phyloP scores from a whole-genome alignment of 2,888 invertebrate genomes.

The Myathropa florea region DNA sequence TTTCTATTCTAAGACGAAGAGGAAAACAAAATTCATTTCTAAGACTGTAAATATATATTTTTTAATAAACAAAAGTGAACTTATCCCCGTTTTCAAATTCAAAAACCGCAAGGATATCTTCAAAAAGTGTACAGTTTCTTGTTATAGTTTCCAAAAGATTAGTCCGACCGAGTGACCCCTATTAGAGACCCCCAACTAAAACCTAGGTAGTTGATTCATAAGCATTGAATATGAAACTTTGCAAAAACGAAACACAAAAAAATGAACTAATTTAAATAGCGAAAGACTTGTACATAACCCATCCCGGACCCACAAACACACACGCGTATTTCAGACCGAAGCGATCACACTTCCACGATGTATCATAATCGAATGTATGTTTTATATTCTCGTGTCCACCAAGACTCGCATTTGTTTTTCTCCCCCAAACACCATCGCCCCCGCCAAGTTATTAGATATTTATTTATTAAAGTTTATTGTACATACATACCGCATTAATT shows the following conservation, averaged over 20 bases:
- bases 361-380: conserved; percentile 28
- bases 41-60: conserved; percentile 57
- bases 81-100: conserved; percentile 10
- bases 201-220: conserved; percentile 65
- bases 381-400: background rate
- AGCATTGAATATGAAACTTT: conserved; percentile 15
- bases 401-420: background rate
- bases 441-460: conserved; percentile 66
- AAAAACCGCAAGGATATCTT: conserved; percentile 21
- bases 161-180: background rate
- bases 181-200: conserved; percentile 24
- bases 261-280: conserved; percentile 26
- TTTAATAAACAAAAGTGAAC: conserved; percentile 13
- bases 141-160: conserved; percentile 19
- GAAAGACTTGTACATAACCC: conserved; percentile 53
- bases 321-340: background rate
- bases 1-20: background rate
- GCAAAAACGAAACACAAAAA: background rate
- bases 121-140: conserved; percentile 52
- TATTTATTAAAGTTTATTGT: conserved; percentile 67
- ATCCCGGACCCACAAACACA: background rate
- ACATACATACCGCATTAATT: conserved; percentile 23
- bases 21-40: background rate
- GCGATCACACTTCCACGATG: conserved; percentile 11
- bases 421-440: conserved; percentile 9